A percentile compares a stretch with the other conserved stretches of the same genome.
Conservation (phyloP, 2,888 invertebrate species). For the Tenthredo distinguenda region DNA sequence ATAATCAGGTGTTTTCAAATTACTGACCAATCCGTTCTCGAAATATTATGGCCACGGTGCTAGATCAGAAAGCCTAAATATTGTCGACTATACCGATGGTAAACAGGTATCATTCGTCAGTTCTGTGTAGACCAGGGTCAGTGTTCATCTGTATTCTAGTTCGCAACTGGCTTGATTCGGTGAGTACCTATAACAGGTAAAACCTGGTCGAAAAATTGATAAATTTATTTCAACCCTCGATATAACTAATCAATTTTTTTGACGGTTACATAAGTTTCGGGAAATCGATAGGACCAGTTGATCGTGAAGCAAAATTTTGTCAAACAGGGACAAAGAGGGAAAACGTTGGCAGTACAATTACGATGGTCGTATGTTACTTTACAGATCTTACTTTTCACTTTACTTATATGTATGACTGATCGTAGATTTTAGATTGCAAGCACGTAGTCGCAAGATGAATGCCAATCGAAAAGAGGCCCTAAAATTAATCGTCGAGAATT, state of each 20-base stretch:
- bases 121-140: neutral
- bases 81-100: neutral
- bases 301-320: neutral
- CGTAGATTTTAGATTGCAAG: neutral
- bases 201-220: neutral
- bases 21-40: neutral
- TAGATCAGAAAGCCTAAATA: neutral
- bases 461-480: constrained; percentile 59
- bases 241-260: neutral
- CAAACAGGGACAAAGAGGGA: neutral
- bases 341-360: neutral
- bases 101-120: neutral
- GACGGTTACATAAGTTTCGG: neutral
- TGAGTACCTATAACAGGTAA: neutral
- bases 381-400: too few species aligned
- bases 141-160: neutral
- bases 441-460: neutral
- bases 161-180: neutral
- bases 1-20: neutral
- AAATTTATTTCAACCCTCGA: neutral
- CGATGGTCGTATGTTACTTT: neutral
- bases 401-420: neutral
- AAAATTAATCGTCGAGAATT: constrained; percentile 61
- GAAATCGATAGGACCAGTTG: neutral
- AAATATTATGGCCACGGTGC: neutral